phyloP scores from a whole-genome alignment of 2,797 vertebrate species.

The Florisuga fusca region DNA sequence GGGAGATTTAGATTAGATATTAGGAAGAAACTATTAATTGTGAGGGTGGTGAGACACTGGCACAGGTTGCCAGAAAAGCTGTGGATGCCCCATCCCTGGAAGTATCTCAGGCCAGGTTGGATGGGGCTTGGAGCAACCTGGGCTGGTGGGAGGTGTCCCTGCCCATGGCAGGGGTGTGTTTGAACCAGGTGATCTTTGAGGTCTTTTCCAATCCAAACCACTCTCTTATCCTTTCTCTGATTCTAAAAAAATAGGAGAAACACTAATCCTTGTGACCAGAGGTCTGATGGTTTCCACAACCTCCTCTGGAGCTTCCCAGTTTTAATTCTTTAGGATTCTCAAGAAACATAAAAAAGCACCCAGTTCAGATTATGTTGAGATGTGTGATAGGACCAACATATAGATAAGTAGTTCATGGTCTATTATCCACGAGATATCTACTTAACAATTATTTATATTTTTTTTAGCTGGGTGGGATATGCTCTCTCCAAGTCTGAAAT shows the following conservation, averaged over 20 bases:
- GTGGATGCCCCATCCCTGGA: too few species aligned
- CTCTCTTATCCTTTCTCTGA: too few species aligned
- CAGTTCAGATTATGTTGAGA: not conserved
- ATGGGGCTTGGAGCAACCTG: too few species aligned
- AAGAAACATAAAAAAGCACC: fast-evolving
- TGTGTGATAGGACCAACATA: not conserved
- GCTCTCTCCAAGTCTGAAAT: not conserved
- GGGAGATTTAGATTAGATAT: too few species aligned
- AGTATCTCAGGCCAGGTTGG: too few species aligned
- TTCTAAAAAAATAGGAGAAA: not conserved
- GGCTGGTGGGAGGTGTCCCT: too few species aligned
- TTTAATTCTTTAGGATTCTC: not conserved
- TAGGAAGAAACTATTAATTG: too few species aligned
- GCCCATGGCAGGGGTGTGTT: too few species aligned
- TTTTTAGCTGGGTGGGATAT: not conserved
- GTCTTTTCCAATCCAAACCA: too few species aligned
- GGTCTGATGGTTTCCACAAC: not conserved
- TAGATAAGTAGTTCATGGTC: not conserved
- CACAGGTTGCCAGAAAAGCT: too few species aligned
- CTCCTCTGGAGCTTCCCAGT: not conserved
- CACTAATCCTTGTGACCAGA: not conserved
- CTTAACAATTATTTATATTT: not conserved
- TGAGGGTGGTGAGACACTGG: too few species aligned
- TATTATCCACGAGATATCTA: not conserved
- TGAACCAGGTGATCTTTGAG: too few species aligned